Evolutionary conservation across 2,113 vertebrate species (phyloP).

Genomic region (Tichodroma muraria): DNA sequence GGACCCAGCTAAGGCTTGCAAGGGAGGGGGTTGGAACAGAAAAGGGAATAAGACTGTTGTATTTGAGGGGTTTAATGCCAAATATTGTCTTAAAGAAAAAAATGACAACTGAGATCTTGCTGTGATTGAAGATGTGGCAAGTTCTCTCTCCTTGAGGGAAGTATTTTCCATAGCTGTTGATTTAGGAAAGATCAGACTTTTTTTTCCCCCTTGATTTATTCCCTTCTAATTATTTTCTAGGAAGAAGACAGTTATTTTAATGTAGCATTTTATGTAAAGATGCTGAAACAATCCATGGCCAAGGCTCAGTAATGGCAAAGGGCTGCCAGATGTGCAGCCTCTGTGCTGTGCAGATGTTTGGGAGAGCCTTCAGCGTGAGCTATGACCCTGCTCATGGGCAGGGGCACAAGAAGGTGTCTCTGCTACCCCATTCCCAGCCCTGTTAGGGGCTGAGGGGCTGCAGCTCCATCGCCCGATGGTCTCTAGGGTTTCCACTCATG

Average conservation of each 20-base stretch:
- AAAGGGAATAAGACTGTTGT: neutral
- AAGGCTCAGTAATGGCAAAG: neutral
- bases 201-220: neutral
- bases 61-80: neutral
- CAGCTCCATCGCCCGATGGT: neutral
- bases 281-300: neutral
- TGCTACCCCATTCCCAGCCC: accelerated
- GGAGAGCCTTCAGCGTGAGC: neutral
- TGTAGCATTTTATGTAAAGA: neutral
- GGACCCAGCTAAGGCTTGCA: neutral
- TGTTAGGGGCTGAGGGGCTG: neutral
- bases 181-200: neutral
- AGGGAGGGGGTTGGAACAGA: neutral
- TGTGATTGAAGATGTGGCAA: neutral
- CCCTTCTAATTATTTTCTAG: neutral
- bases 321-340: neutral
- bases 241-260: neutral
- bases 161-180: neutral
- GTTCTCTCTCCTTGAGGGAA: neutral
- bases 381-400: accelerated
- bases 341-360: neutral
- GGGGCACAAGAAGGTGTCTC: neutral
- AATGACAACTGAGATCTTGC: neutral
- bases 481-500: neutral
- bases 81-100: neutral